phyloP scores from a whole-genome alignment of 1,140 invertebrate genomes.

The Megalonaias nervosa region DNA sequence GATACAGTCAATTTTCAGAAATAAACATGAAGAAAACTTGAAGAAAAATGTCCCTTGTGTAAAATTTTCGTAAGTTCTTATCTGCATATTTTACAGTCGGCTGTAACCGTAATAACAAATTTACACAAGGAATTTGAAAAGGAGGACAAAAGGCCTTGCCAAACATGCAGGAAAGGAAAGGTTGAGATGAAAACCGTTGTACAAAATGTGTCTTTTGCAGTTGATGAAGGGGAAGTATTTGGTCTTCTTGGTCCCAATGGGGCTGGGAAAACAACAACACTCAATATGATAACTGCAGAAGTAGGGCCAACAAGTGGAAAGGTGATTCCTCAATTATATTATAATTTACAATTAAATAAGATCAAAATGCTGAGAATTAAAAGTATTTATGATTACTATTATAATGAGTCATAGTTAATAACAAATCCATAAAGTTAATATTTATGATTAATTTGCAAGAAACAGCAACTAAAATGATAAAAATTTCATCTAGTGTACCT shows the following conservation, averaged over 20 bases:
- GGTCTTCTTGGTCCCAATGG: constrained; percentile 88
- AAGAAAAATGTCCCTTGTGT: too few species aligned
- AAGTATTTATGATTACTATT: too few species aligned
- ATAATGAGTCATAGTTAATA: too few species aligned
- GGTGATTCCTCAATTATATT: constrained; percentile 63
- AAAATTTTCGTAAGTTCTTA: background rate
- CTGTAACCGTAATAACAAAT: constrained; percentile 54
- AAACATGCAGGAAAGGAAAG: constrained; percentile 51
- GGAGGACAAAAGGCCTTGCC: constrained; percentile 21
- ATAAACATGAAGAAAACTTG: too few species aligned
- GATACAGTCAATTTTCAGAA: too few species aligned
- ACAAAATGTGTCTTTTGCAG: constrained; percentile 80
- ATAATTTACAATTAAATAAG: too few species aligned
- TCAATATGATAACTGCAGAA: constrained; percentile 89
- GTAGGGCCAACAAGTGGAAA: constrained; percentile 81
- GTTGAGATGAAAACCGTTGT: constrained; percentile 73
- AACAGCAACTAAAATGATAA: too few species aligned
- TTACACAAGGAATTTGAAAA: constrained; percentile 63
- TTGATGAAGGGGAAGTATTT: constrained; percentile 87
- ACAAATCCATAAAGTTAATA: too few species aligned
- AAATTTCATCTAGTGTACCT: too few species aligned
- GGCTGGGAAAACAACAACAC: constrained; percentile 89
- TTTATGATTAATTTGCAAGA: too few species aligned
- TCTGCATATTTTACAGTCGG: constrained; percentile 23
- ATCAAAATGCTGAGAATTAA: too few species aligned